Percentiles rank a stretch among this genome's conserved stretches.
phyloP scores from a whole-genome alignment of 1,140 invertebrate genomes.

The Ericerus pela region DNA sequence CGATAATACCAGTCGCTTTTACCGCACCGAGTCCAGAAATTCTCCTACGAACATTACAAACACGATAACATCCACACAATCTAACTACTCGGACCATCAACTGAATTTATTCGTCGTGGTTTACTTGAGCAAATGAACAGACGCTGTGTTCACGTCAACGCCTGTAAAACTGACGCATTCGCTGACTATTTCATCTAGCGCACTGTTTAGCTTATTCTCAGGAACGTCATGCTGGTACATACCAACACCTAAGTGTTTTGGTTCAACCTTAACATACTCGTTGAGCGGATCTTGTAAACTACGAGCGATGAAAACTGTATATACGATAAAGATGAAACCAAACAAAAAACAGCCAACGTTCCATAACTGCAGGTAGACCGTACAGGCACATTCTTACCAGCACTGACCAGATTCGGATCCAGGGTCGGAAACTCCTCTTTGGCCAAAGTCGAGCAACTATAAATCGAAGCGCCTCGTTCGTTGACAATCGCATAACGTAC shows the following conservation, averaged over 20 bases:
- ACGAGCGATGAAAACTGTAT: slow-evolving; percentile 63
- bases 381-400: slow-evolving; percentile 35
- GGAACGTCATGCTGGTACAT: slow-evolving; percentile 86
- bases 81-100: background rate
- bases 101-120: slow-evolving; percentile 13
- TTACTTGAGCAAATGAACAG: slow-evolving; percentile 58
- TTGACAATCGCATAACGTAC: slow-evolving; percentile 68
- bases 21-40: slow-evolving; percentile 62
- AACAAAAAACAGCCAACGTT: background rate
- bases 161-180: slow-evolving; percentile 86
- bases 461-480: slow-evolving; percentile 78
- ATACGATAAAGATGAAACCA: background rate
- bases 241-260: slow-evolving; percentile 76
- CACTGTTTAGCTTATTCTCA: slow-evolving; percentile 52
- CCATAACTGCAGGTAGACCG: background rate
- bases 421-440: slow-evolving; percentile 67
- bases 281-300: slow-evolving; percentile 74
- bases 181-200: slow-evolving; percentile 54
- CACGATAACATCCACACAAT: background rate
- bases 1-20: slow-evolving; percentile 59
- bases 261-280: slow-evolving; percentile 83
- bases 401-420: slow-evolving; percentile 65
- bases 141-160: slow-evolving; percentile 75
- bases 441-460: slow-evolving; percentile 70
- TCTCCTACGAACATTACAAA: slow-evolving; percentile 31